Conservation (phyloP, 1,140 invertebrate species). For the Adoxophyes honmai region DNA sequence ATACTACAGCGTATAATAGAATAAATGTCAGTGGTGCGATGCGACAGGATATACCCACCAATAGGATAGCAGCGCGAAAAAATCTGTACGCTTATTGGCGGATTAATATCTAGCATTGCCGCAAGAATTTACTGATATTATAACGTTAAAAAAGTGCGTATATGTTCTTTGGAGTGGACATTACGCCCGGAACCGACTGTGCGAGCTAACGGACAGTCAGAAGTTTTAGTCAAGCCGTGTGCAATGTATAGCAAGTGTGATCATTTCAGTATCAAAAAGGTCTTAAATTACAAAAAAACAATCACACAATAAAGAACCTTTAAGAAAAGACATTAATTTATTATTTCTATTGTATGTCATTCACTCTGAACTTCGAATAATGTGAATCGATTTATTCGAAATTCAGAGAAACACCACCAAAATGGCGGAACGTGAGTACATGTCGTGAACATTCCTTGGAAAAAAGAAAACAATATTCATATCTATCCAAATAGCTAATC, state of each 20-base stretch:
- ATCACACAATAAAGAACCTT: slow-evolving; percentile 65
- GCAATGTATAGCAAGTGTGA: slow-evolving; percentile 38
- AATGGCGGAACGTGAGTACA: slow-evolving; percentile 37
- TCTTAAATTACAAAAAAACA: slow-evolving; percentile 63
- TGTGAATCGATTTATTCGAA: slow-evolving; percentile 25
- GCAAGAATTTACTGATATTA: too few relatives aligned
- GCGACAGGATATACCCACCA: too few relatives aligned
- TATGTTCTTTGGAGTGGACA: too few relatives aligned
- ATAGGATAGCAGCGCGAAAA: too few relatives aligned
- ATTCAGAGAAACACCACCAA: slow-evolving; percentile 32
- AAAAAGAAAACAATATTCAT: slow-evolving; percentile 46
- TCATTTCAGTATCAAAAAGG: slow-evolving; percentile 41
- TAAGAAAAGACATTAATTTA: slow-evolving; percentile 60
- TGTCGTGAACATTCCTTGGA: slow-evolving; percentile 49
- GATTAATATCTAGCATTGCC: too few relatives aligned
- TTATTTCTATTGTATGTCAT: slow-evolving; percentile 37
- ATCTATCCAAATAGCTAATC: slow-evolving; percentile 50
- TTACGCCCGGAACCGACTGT: slow-evolving; percentile 13
- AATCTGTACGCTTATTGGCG: too few relatives aligned
- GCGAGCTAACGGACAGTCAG: slow-evolving; percentile 25
- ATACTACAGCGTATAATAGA: too few relatives aligned
- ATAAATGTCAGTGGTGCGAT: too few relatives aligned
- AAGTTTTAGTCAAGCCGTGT: slow-evolving; percentile 30
- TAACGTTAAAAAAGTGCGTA: too few relatives aligned
- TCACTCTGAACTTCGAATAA: slow-evolving; percentile 27